A percentile compares a stretch with the other conserved stretches of the same genome.
phyloP scores from a whole-genome alignment of 2,888 invertebrate genomes.

The Reticulitermes lucifugus region DNA sequence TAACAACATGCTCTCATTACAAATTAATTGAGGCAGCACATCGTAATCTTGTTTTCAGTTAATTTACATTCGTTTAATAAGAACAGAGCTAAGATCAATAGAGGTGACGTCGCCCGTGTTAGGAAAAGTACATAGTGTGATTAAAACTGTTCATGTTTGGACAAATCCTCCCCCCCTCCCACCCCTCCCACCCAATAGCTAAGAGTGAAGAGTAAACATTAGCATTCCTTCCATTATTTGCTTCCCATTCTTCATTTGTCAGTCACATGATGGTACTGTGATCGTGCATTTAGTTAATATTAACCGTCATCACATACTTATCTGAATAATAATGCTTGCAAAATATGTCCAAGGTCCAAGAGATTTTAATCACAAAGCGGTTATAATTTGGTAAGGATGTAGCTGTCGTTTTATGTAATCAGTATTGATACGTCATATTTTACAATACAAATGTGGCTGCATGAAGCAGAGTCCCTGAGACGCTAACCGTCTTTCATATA shows the following conservation, averaged over 20 bases:
- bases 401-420: no score
- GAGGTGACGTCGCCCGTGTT: not conserved
- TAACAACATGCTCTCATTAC: not conserved
- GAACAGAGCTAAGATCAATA: not conserved
- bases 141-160: not conserved
- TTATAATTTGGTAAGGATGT: not conserved
- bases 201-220: not conserved
- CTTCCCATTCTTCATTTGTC: conserved; percentile 22
- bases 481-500: no score
- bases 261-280: conserved; percentile 21
- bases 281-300: conserved; percentile 18
- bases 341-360: conserved; percentile 15
- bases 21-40: not conserved
- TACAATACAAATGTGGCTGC: no score
- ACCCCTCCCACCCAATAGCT: not conserved
- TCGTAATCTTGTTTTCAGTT: not conserved
- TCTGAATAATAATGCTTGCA: conserved; percentile 25
- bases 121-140: not conserved
- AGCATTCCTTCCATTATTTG: not conserved
- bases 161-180: not conserved
- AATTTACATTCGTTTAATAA: conserved; percentile 10
- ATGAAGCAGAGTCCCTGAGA: no score
- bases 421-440: no score
- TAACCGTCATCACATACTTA: not conserved
- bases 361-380: not conserved